Conservation (phyloP, 2,797 vertebrate species). For the Sorex maritimensis region DNA sequence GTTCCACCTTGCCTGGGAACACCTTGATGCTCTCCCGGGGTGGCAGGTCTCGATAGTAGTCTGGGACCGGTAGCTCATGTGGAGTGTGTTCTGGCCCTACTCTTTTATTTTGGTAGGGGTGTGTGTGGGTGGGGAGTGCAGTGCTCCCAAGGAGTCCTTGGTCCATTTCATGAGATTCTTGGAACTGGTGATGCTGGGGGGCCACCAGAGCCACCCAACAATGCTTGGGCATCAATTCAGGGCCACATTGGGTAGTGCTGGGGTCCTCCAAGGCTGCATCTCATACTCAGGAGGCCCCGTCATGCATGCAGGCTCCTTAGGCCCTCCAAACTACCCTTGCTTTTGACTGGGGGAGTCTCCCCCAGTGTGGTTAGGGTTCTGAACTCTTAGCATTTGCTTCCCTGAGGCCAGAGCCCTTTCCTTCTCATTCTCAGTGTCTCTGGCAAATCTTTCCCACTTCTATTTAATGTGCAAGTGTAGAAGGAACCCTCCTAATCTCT, state of each 20-base stretch:
- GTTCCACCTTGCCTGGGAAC: not conserved
- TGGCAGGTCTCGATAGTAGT: constrained; percentile 5
- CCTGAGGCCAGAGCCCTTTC: not conserved
- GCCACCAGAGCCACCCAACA: no score
- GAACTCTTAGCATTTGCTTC: not conserved
- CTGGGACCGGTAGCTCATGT: not conserved
- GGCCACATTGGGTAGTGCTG: no score
- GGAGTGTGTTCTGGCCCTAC: not conserved
- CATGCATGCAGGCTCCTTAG: no score
- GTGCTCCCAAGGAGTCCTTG: no score
- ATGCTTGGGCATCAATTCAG: no score
- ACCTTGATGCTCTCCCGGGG: not conserved
- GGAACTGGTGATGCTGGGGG: no score
- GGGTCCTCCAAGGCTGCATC: no score
- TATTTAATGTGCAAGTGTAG: constrained; percentile 12
- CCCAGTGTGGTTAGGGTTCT: not conserved
- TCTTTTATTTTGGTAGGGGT: not conserved
- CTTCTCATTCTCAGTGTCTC: not conserved
- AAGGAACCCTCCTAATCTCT: constrained; percentile 25
- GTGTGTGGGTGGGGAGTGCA: no score
- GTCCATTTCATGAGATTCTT: no score
- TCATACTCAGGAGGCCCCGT: no score
- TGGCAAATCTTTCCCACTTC: constrained; percentile 28
- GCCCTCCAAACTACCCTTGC: no score
- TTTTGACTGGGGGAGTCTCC: not conserved